Percentiles rank a stretch among this genome's conserved stretches.
Conservation (phyloP, 2,113 vertebrate species). For the Cheirogaleus medius region DNA sequence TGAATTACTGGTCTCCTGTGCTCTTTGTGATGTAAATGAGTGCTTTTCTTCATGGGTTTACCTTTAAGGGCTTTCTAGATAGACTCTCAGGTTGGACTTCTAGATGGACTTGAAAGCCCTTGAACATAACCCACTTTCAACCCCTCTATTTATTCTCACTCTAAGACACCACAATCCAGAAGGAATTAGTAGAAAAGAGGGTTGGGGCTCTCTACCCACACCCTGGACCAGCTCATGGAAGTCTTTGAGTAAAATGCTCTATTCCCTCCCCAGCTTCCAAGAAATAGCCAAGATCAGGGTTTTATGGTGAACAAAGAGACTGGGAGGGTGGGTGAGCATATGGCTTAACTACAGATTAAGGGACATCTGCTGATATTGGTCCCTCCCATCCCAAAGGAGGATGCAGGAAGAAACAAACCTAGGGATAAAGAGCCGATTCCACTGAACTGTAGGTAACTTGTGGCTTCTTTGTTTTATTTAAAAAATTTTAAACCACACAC, state of each 20-base stretch:
- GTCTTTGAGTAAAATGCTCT: not conserved
- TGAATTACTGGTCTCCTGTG: not conserved
- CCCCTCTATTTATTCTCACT: not conserved
- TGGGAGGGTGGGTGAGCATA: too few species aligned
- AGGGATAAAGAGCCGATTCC: not conserved
- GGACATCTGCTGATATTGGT: not conserved
- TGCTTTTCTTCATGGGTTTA: not conserved
- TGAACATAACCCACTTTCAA: not conserved
- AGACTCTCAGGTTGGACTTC: not conserved
- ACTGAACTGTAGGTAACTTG: not conserved
- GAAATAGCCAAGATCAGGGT: not conserved
- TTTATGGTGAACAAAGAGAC: not conserved
- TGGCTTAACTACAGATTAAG: not conserved
- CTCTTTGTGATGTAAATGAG: not conserved
- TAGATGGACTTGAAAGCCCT: not conserved
- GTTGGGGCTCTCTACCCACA: not conserved
- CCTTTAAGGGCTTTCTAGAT: not conserved
- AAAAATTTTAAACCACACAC: not conserved
- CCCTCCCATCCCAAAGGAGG: not conserved
- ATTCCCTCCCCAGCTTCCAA: not conserved
- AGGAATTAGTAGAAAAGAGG: not conserved
- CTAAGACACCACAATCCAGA: not conserved
- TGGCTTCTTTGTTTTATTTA: not conserved
- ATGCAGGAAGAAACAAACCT: not conserved
- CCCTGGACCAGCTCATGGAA: not conserved